A percentile compares a stretch with the other conserved stretches of the same genome.
These are phyloP conservation scores for Phaedon cochleariae DNA, from an alignment of 2,888 invertebrate species.

Conservation along the genomic window DNA sequence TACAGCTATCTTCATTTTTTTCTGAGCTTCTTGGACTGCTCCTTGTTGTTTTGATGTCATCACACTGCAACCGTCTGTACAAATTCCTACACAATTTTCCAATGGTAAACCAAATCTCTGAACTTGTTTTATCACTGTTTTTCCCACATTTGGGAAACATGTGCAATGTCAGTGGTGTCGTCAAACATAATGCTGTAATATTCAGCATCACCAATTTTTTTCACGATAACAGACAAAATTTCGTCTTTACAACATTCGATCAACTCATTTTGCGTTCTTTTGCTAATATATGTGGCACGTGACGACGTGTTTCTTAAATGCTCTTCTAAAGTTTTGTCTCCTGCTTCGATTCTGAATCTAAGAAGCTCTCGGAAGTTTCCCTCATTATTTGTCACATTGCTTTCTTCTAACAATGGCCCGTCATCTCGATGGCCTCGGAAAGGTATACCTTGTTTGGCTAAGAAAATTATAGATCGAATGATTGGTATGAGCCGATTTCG, in stretches of 20 bases:
- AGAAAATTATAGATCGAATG: neutral
- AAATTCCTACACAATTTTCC: too few species aligned
- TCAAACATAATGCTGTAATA: too few species aligned
- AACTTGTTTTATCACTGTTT: too few species aligned
- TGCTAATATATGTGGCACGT: slow-evolving; percentile 1
- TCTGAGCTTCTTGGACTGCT: too few species aligned
- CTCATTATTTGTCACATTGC: neutral
- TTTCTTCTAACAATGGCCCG: neutral
- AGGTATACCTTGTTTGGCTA: neutral
- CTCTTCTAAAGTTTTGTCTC: neutral
- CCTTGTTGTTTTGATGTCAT: too few species aligned
- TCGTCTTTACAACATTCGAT: slow-evolving; percentile 3
- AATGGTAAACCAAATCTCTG: too few species aligned
- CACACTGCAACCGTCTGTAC: too few species aligned
- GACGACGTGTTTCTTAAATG: neutral
- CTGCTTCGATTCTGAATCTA: neutral
- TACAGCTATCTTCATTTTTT: too few species aligned
- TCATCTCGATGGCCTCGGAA: neutral
- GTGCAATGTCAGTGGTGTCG: too few species aligned
- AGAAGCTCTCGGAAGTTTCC: neutral
- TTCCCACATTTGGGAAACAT: too few species aligned
- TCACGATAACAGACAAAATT: neutral
- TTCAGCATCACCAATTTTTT: slow-evolving; percentile 1
- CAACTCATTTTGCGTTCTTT: slow-evolving; percentile 2
- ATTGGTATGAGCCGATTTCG: neutral